These are phyloP conservation scores for Plagiodera versicolora DNA, from an alignment of 2,888 invertebrate species.

Conservation along the genomic window DNA sequence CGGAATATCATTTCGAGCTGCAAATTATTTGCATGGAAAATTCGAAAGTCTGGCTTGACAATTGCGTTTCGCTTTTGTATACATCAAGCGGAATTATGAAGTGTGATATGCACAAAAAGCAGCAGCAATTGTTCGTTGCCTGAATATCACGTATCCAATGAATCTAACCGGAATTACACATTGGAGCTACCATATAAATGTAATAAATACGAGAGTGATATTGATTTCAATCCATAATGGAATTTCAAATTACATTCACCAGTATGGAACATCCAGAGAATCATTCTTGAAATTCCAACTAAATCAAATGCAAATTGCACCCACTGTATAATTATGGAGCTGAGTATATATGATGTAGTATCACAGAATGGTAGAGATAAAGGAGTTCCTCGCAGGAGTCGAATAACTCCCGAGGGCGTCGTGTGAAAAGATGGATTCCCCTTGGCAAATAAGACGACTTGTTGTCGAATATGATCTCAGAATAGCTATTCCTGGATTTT, in stretches of 20 bases:
- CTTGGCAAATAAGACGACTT: background rate
- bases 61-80: background rate
- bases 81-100: background rate
- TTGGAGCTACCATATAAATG: background rate
- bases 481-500: background rate
- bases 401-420: constrained; percentile 40
- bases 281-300: constrained; percentile 23
- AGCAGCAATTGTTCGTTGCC: background rate
- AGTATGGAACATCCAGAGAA: constrained; percentile 22
- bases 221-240: background rate
- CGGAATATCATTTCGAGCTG: background rate
- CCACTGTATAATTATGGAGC: constrained; percentile 33
- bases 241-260: background rate
- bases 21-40: background rate
- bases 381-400: constrained; percentile 30
- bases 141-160: background rate
- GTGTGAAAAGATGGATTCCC: background rate
- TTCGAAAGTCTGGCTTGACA: background rate
- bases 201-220: background rate
- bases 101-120: background rate
- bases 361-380: constrained; percentile 15
- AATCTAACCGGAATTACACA: background rate
- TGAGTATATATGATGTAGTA: constrained; percentile 33
- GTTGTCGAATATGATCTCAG: background rate
- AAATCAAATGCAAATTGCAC: constrained; percentile 43